These are phyloP conservation scores for Polypterus senegalus DNA, from an alignment of 2,113 vertebrate species.

Conservation along the genomic window DNA sequence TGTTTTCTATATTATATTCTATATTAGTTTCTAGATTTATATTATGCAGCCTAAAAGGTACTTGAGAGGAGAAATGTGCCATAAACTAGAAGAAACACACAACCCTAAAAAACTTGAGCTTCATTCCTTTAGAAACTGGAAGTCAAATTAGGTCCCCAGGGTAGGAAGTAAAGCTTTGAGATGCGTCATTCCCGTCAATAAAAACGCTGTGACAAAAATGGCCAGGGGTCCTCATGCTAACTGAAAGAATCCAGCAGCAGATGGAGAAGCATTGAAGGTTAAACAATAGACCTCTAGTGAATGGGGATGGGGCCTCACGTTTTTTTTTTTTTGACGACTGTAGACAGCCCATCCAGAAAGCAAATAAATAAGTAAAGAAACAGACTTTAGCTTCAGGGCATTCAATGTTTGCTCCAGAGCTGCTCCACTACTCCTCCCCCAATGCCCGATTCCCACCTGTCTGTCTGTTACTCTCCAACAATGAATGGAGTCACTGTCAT, in stretches of 20 bases:
- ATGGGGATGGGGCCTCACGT: slow-evolving; percentile 1
- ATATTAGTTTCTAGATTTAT: no score
- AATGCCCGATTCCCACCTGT: slow-evolving; percentile 33
- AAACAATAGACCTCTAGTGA: slow-evolving; percentile 32
- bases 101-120: no score
- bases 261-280: slow-evolving; percentile 39
- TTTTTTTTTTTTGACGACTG: background rate
- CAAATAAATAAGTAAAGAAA: slow-evolving; percentile 11
- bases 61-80: no score
- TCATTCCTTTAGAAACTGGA: no score
- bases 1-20: no score
- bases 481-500: slow-evolving; percentile 14
- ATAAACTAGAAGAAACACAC: no score
- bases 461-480: slow-evolving; percentile 4
- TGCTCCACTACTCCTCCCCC: slow-evolving; percentile 14
- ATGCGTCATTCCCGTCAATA: background rate
- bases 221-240: slow-evolving; percentile 17
- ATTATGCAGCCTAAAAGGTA: no score
- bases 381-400: slow-evolving; percentile 25
- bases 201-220: background rate
- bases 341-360: background rate
- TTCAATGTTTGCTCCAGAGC: slow-evolving; percentile 21
- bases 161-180: no score
- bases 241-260: slow-evolving; percentile 30
- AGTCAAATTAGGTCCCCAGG: no score